A percentile compares a stretch with the other conserved stretches of the same genome.
phyloP scores from a whole-genome alignment of 1,140 invertebrate species.

The Eulimnadia texana region DNA sequence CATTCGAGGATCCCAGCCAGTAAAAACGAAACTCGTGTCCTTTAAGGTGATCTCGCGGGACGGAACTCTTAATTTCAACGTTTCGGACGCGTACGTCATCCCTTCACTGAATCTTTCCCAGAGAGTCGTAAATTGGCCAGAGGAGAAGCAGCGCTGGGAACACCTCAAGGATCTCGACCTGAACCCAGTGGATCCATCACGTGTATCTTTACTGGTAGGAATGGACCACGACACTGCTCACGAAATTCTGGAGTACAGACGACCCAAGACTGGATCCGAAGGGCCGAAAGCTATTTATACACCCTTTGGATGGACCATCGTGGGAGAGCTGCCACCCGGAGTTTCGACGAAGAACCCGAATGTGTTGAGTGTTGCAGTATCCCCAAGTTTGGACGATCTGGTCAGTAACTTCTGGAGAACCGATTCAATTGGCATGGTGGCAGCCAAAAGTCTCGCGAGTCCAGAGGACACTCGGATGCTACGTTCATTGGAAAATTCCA shows the following conservation, averaged over 20 bases:
- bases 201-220: neutral
- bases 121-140: neutral
- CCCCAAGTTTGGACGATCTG: neutral
- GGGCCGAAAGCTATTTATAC: neutral
- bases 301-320: neutral
- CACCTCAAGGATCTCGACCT: neutral
- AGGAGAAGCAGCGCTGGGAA: neutral
- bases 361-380: no score
- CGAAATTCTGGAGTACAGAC: neutral
- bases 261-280: neutral
- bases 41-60: no score
- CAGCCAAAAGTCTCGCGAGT: neutral
- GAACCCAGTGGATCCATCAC: neutral
- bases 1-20: no score
- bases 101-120: neutral
- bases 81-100: neutral
- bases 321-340: no score
- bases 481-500: slow-evolving; percentile 12
- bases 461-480: slow-evolving; percentile 1
- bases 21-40: no score
- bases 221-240: slow-evolving; percentile 1
- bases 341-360: no score
- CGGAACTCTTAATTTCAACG: neutral
- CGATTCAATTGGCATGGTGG: neutral
- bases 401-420: neutral